Percentiles rank a stretch among this genome's conserved stretches.
These are phyloP conservation scores for Pseudotriccus pelzelni DNA, from an alignment of 2,797 vertebrate species.

Conservation along the genomic window DNA sequence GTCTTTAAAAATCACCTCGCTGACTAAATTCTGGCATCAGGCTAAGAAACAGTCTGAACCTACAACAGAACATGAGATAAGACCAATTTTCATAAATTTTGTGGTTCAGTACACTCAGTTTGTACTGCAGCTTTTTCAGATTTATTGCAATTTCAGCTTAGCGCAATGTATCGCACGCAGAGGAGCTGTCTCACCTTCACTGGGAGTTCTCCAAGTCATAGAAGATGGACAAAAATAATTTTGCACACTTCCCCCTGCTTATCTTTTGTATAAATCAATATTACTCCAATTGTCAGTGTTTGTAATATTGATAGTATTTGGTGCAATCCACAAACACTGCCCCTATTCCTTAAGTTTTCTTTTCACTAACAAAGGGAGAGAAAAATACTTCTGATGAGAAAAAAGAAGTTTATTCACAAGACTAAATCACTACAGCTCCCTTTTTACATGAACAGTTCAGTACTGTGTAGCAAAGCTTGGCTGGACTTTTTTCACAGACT, in stretches of 20 bases:
- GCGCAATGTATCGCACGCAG: accelerated
- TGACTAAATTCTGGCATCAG: not conserved
- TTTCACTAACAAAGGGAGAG: not conserved
- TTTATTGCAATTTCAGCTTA: not conserved
- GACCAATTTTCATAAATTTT: not conserved
- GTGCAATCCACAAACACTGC: not conserved
- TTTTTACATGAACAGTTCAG: not conserved
- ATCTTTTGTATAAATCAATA: not conserved
- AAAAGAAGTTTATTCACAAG: not conserved
- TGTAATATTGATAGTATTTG: not conserved
- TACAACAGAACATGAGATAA: not conserved
- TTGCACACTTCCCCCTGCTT: not conserved
- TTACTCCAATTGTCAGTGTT: not conserved
- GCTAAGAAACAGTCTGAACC: slow-evolving; percentile 6
- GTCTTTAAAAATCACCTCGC: not conserved
- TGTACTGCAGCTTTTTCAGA: not conserved
- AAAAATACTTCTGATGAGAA: not conserved
- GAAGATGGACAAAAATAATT: not conserved
- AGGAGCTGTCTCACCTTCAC: not conserved
- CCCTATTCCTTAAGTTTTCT: not conserved
- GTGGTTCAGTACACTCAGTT: slow-evolving; percentile 18
- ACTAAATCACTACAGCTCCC: not conserved
- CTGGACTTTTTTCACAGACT: not conserved
- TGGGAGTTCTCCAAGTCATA: not conserved
- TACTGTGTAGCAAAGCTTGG: not conserved